phyloP scores from a whole-genome alignment of 1,140 invertebrate genomes.

The Mercenaria mercenaria region DNA sequence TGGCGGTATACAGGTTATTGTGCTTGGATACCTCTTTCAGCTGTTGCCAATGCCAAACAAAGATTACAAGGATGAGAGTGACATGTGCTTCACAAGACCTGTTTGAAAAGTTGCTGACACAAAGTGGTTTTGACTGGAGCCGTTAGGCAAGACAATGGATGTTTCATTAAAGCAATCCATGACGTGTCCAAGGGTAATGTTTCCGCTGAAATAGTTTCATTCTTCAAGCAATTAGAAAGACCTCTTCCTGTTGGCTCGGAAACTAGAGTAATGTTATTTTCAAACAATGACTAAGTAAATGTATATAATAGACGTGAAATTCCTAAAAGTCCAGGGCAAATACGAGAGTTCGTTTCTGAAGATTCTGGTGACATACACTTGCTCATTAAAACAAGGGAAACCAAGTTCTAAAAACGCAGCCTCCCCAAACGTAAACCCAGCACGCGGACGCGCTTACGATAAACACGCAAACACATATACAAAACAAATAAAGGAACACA shows the following conservation, averaged over 20 bases:
- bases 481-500: too few species aligned
- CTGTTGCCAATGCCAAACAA: constrained; percentile 47
- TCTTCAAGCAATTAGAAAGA: background rate
- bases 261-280: background rate
- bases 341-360: too few species aligned
- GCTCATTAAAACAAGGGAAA: too few species aligned
- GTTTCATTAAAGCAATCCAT: background rate
- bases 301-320: background rate
- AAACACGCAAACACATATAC: too few species aligned
- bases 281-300: constrained; percentile 5
- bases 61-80: constrained; percentile 21
- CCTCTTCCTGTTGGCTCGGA: background rate
- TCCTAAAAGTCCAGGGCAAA: background rate
- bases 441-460: constrained; percentile 36
- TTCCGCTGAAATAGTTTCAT: background rate
- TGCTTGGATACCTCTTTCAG: constrained; percentile 60
- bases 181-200: background rate
- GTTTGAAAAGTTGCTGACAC: constrained; percentile 29
- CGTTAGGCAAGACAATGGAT: background rate
- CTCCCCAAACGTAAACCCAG: too few species aligned
- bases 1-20: constrained; percentile 45
- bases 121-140: constrained; percentile 26
- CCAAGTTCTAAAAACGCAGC: too few species aligned
- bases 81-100: constrained; percentile 37
- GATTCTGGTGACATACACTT: background rate